Base-by-base conservation (phyloP, 2,888 invertebrate species). In the Osedax fenrisi region DNA sequence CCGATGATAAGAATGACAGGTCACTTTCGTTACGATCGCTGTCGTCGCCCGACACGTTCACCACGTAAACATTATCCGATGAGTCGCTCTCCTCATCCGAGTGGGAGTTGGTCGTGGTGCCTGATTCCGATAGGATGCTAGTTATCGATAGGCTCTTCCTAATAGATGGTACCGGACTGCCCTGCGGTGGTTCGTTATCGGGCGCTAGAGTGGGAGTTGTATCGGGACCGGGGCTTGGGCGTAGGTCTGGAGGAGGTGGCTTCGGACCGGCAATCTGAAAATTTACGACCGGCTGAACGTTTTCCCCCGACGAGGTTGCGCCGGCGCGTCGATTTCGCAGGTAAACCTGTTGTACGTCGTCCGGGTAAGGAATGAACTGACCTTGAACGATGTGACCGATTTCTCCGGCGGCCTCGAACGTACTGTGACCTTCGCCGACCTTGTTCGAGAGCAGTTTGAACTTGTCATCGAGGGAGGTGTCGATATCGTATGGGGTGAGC, bases 321-420 rank as follows among this genome's bases (percentile, higher is more conserved):
- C 17, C 41, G 41, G 10, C 10, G 5, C 41, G 41, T 41, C 41
- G 41, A 41, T 41, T 41, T 10, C 17, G 10, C 5, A 17, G 5
- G 10, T 10, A 5, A 17, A 5, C 17, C 41, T 17, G 41, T n/a
- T 68, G 68, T 1, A 68, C 68, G 23, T 68, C 68, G 2, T 17
- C 3, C 21, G 68, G 68, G 68, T 68, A 68, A 0, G 68, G 68
- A 1, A 26, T 24, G 26, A 68, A 68, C n/a, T 68, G 68, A 26
- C 68, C 68, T 26, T 68, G 68, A 10, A 68, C 68, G 10, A 68
- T 26, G 26, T 68, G 68, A n/a, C 68, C 68, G 13, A 68, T 22
- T 5, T 68, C 25, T 0, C 68, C 68, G 17, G 23, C 25, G 2
- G 26, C 27, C 22, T 26, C 27, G 68, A 26, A 24, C 26, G 68